Base-by-base conservation (phyloP, 2,888 invertebrate genomes). In the Argyresthia albistria region DNA sequence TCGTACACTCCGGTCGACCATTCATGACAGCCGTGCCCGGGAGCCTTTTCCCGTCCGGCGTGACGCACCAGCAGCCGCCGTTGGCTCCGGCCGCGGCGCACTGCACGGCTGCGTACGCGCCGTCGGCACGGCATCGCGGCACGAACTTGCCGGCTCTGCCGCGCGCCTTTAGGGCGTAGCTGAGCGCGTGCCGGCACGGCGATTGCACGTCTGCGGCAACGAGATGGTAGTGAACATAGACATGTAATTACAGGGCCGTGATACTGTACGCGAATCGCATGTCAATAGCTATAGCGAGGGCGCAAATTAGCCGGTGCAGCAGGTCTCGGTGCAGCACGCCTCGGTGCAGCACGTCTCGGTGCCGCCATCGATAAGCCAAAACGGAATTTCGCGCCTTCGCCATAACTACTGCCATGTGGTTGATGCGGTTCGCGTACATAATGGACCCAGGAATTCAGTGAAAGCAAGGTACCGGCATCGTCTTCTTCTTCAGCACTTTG, bases 51-150 rank as follows among this genome's bases (percentile, higher is more conserved):
- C 97, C 97, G 60, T 93, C 91, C 11, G 92, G 91, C 1, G 95
- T 94, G 56, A 96, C 97, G 74, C 97, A 98, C 97, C 97, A 97
- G 83, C 97, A 97, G 69, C 91, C 91, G 1, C 94, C 90, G 25
- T 25, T 25, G 7, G 89, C 89, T 4, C 93, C 92, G 53, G 91
- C 91, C 12, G 88, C 86, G 66, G 95, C 92, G 71, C 97, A 97
- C 81, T 97, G 97, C 55, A 95, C 92, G 9, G 94, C 91, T 1
- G 94, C 93, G 75, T 94, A 97, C 2, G 91, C 92, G 12, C 97
- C 97, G 70, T 97, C 96, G 3, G 89, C 87, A 52, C 93, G 91
- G 73, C 97, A 97, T 48, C 90, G 90, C 3, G 97, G 96, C 56
- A 93, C 90, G 69, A 93, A 93, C 54, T 81, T 81, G 0, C 84